phyloP scores from a whole-genome alignment of 2,888 invertebrate genomes.

The Cerastis rubricosa region DNA sequence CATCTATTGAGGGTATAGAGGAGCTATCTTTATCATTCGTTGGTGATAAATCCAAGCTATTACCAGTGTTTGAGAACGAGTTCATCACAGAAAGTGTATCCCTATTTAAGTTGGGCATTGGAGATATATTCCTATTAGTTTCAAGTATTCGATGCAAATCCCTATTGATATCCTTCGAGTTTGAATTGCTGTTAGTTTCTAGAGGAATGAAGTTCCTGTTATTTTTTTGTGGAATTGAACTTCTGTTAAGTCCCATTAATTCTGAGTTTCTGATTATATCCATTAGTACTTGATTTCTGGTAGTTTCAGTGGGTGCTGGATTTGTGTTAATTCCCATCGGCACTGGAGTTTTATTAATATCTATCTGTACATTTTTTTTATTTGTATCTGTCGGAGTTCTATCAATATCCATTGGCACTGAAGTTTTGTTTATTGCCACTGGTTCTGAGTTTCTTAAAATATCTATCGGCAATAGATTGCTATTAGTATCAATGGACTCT shows the following conservation, averaged over 20 bases:
- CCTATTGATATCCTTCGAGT: constrained; percentile 7
- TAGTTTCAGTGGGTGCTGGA: not conserved
- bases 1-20: not conserved
- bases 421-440: constrained; percentile 15
- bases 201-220: not conserved
- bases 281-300: not conserved
- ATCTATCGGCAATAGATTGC: not conserved
- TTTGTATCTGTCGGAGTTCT: not conserved
- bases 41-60: not conserved
- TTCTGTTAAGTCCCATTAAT: not conserved
- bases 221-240: not conserved
- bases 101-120: not conserved
- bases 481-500: not conserved
- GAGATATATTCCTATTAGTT: not conserved
- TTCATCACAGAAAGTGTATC: not conserved
- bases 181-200: constrained; percentile 4
- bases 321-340: not conserved
- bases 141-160: not conserved
- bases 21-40: not conserved
- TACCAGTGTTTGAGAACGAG: not conserved
- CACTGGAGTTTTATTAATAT: not conserved
- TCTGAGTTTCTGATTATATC: not conserved
- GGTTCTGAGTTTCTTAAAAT: not conserved
- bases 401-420: not conserved
- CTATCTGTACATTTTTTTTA: no score